A percentile compares a stretch with the other conserved stretches of the same genome.
Conservation (phyloP, 2,888 invertebrate species). For the Drosophila silvestris region DNA sequence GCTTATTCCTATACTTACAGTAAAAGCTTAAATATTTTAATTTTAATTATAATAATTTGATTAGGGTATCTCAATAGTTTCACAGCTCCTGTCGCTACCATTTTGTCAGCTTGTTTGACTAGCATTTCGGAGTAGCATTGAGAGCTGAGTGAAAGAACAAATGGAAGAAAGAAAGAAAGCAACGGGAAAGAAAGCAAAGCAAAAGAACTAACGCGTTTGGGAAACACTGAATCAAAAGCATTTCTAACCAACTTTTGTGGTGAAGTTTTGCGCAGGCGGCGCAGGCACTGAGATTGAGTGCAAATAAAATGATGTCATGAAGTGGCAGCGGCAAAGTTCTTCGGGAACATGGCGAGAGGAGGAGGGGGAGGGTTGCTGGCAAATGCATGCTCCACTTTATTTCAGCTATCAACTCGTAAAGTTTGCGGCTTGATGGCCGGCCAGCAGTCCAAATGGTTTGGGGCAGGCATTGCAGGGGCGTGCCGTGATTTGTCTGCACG, state of each 20-base stretch:
- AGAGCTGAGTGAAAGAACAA: constrained; percentile 29
- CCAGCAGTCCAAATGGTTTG: constrained; percentile 27
- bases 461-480: constrained; percentile 7
- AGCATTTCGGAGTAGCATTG: constrained; percentile 38
- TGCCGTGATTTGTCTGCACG: constrained; percentile 62
- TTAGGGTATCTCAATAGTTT: constrained; percentile 23
- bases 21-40: background rate
- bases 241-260: constrained; percentile 70
- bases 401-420: constrained; percentile 79
- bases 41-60: background rate
- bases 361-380: constrained; percentile 20
- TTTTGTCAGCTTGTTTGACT: background rate
- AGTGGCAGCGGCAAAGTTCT: constrained; percentile 56
- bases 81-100: background rate
- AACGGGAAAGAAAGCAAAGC: background rate
- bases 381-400: constrained; percentile 75
- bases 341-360: background rate
- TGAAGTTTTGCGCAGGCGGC: constrained; percentile 54
- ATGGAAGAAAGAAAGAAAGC: constrained; percentile 13
- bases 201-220: constrained; percentile 49
- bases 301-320: constrained; percentile 81
- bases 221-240: constrained; percentile 70
- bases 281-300: constrained; percentile 75
- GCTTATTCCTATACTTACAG: background rate
- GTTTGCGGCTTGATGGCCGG: constrained; percentile 75